Evolutionary conservation across 2,113 vertebrate genomes (phyloP).

Genomic region (Protobothrops flavoviridis): DNA sequence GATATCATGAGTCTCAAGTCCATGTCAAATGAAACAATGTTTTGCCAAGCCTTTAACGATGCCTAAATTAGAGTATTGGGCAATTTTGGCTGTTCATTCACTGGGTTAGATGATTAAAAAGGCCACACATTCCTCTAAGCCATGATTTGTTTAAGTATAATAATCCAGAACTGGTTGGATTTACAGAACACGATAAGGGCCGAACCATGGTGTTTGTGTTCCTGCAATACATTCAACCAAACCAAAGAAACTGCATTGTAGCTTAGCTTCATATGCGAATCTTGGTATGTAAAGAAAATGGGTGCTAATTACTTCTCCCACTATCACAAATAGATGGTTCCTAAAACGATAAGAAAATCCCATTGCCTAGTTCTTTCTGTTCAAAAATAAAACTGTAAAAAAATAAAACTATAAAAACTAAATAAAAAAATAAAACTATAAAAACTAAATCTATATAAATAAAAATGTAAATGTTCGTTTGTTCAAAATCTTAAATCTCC

Average conservation of each 20-base stretch:
- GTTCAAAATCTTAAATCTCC: no score
- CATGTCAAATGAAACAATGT: not conserved
- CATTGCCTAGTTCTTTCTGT: not conserved
- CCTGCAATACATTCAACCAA: not conserved
- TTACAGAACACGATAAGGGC: not conserved
- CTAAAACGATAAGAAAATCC: not conserved
- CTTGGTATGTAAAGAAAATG: not conserved
- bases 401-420: no score
- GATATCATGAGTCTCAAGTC: not conserved
- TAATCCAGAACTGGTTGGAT: not conserved
- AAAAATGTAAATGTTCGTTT: no score
- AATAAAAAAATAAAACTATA: no score
- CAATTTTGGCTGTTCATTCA: not conserved
- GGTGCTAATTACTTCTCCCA: not conserved
- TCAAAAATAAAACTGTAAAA: not conserved
- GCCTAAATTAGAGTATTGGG: not conserved
- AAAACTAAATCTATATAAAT: no score
- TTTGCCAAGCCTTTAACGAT: not conserved
- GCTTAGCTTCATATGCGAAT: not conserved
- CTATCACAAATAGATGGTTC: not conserved
- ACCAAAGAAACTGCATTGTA: not conserved
- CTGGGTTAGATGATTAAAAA: not conserved
- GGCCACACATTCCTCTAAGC: not conserved
- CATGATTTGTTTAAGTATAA: not conserved
- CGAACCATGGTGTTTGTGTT: not conserved